Base-by-base conservation (phyloP, 2,888 invertebrate genomes). In the Ophion obscuratus region DNA sequence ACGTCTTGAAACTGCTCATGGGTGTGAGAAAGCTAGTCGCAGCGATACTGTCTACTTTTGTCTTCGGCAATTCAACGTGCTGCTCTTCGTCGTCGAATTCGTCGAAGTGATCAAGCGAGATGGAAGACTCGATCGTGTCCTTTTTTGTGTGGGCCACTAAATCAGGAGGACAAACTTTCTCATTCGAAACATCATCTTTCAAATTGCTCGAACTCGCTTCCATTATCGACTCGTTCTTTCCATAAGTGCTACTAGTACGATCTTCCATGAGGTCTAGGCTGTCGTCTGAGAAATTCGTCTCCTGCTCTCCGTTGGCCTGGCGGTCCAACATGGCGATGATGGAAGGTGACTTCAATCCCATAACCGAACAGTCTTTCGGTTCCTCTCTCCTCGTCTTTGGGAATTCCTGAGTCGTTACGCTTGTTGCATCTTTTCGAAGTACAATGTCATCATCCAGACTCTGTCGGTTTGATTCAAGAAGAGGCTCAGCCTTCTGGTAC, bases 141-240 rank as follows among this genome's bases (percentile, higher is more conserved):
- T 90, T 91, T 57, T 92, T 92, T 0, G 92, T 92, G 20, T 92
- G 92, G 0, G 92, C 92, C 0, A 92, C 92, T 6, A 92, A 90
- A 71, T 92, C 92, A 0, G 92, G 92, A 3, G 91, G 92, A 71
- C 92, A 92, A 4, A 87, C 17, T 40, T 86, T 88, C 44, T 89
- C 88, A 62, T 36, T 73, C 86, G n/a, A 64, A n/a, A 9, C 75
- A 0, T 27, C 47, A 17, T 17, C 10, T 24, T 89, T 87, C 27
- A 24, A 6, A 9, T 70, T 84, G 44, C 44, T 62, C 20, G 83
- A 77, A 27, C 20, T 74, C 11, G 61, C 6, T 2, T 68, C 67
- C 6, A 17, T 79, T 80, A 11, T 71, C 84, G 40, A 84, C 81
- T 53, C 27, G 59, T 36, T 24, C 1, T 71, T 81, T 10, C 70